phyloP scores from a whole-genome alignment of 2,888 invertebrate species.

The Oscheius sp. region DNA sequence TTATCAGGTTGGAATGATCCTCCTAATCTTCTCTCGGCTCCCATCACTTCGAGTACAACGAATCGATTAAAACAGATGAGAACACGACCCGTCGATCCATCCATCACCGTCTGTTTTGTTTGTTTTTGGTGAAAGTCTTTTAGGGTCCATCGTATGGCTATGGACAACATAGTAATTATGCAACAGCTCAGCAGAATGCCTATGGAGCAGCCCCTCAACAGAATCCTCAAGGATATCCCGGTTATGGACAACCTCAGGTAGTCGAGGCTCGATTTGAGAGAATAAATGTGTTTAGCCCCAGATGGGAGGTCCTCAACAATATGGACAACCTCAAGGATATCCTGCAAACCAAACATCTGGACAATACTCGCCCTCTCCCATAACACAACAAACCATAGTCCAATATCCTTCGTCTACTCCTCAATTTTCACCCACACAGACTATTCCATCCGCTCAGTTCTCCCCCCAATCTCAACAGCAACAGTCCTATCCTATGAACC shows the following conservation, averaged over 20 bases:
- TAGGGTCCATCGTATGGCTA: constrained; percentile 3
- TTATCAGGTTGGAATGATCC: constrained; percentile 59
- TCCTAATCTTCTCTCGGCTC: constrained; percentile 35
- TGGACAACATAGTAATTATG: neutral
- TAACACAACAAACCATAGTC: neutral
- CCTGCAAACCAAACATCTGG: no score
- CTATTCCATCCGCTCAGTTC: neutral
- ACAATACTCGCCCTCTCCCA: constrained; percentile 5
- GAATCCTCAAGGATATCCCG: neutral
- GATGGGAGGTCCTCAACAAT: neutral
- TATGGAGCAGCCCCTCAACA: constrained; percentile 1
- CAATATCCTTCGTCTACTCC: neutral
- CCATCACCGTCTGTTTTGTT: constrained; percentile 39
- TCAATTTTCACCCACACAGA: neutral
- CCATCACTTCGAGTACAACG: neutral
- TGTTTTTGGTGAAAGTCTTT: neutral
- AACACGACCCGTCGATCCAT: constrained; percentile 50
- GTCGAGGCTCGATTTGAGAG: neutral
- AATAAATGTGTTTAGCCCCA: neutral
- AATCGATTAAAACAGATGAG: constrained; percentile 45
- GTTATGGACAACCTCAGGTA: neutral
- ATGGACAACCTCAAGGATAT: neutral
- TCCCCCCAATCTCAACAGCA: neutral
- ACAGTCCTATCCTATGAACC: neutral
- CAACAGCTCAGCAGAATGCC: neutral